Conservation (phyloP, 1,140 invertebrate species). For the Pseudachorutes palmiensis region DNA sequence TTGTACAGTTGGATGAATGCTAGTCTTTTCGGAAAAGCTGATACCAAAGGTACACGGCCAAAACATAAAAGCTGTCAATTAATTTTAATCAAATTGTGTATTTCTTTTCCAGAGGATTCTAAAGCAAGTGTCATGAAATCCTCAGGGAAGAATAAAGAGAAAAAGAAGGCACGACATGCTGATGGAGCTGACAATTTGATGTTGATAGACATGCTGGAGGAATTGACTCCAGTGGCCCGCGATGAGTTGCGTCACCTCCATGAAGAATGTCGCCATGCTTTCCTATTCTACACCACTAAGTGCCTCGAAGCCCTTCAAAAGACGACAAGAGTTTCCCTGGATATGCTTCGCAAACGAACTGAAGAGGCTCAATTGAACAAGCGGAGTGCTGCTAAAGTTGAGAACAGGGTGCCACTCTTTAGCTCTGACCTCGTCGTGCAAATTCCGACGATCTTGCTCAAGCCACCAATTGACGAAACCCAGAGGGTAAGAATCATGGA, state of each 20-base stretch:
- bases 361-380: conserved; percentile 36
- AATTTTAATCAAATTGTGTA: no score
- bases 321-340: conserved; percentile 58
- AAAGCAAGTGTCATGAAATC: no score
- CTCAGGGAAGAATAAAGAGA: no score
- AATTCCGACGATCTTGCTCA: conserved; percentile 46
- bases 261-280: conserved; percentile 59
- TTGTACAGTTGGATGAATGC: conserved; percentile 58
- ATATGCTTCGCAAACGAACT: conserved; percentile 54
- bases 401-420: conserved; percentile 34
- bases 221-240: conserved; percentile 35
- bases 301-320: conserved; percentile 59
- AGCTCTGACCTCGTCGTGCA: conserved; percentile 39
- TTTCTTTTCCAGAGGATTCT: no score
- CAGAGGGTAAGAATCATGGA: not conserved
- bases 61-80: not conserved
- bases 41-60: not conserved
- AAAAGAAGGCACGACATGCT: no score
- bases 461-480: conserved; percentile 40
- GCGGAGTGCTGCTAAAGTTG: conserved; percentile 24
- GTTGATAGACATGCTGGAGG: conserved; percentile 48
- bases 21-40: conserved; percentile 28
- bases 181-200: not conserved
- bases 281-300: conserved; percentile 57
- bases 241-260: conserved; percentile 53